Evolutionary conservation across 2,113 vertebrate species (phyloP).

Genomic region (Thunnus maccoyii): DNA sequence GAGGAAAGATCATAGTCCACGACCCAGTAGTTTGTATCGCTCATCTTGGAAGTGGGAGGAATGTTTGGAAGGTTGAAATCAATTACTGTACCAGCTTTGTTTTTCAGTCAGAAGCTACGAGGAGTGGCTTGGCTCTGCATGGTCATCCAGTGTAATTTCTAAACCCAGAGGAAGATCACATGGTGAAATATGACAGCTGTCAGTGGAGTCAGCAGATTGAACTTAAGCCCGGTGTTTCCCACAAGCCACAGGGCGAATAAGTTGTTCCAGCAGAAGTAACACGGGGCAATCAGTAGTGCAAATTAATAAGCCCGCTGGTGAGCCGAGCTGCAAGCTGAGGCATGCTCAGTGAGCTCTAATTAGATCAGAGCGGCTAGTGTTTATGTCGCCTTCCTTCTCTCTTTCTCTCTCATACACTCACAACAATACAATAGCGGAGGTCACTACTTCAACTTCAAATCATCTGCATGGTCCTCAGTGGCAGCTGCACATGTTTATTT

Average conservation of each 20-base stretch:
- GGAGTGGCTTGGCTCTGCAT: not conserved
- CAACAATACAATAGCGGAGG: conserved; percentile 15
- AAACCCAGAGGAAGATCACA: conserved; percentile 18
- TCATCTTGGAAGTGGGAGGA: conserved; percentile 82
- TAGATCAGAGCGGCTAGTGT: conserved; percentile 29
- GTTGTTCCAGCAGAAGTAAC: conserved; percentile 31
- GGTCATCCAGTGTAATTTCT: conserved; percentile 14
- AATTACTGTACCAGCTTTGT: not conserved
- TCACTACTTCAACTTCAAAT: conserved; percentile 28
- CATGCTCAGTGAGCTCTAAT: conserved; percentile 49
- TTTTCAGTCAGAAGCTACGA: conserved; percentile 21
- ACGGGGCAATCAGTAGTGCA: conserved; percentile 31
- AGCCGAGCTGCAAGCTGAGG: conserved; percentile 35
- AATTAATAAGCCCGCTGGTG: conserved; percentile 59
- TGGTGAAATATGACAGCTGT: conserved; percentile 22
- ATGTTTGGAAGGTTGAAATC: not conserved
- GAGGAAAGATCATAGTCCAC: conserved; percentile 80
- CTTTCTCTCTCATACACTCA: not conserved
- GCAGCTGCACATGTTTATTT: not conserved
- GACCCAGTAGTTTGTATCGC: conserved; percentile 86
- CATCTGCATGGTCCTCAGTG: not conserved
- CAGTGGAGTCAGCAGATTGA: not conserved
- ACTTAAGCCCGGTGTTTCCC: conserved; percentile 24
- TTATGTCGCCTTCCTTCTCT: not conserved
- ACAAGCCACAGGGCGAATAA: conserved; percentile 13